Base-by-base conservation (phyloP, 2,797 vertebrate genomes). In the Dermochelys coriacea region DNA sequence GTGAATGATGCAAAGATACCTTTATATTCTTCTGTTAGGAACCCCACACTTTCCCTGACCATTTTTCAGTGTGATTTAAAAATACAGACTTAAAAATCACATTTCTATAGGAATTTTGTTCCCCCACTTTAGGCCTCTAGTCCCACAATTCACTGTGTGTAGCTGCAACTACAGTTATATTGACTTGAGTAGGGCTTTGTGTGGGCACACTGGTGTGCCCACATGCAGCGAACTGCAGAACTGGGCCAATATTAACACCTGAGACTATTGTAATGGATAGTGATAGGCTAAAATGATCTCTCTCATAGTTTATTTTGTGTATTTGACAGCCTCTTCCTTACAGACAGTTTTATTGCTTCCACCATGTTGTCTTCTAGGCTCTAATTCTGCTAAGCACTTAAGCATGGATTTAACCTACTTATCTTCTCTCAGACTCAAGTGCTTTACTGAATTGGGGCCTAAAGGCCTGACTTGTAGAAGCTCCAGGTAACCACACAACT, bases 141-240 rank as follows among this genome's bases (percentile, higher is more conserved):
- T 0, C 8, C 0, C 12, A 12, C 1, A 0, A 29, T 19, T 45
- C 29, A 1, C 27, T 9, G 2, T 14, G 31, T 15, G 18, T 45
- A 3, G 54, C 52, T 47, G 12, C 54, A 14, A 8, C 6, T 19
- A 47, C 47, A 16, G 29, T 1, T 19, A 6, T 11, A 2, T 6
- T 4, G 18, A 47, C 1, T 2, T 2, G 27, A 2, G 2, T 3
- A 0, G 49, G 41, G 18, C 31, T 71, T 25, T 25, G 12, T 0
- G 1, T 0, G 2, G 12, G 19, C n/a, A 0, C 16, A 1, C 25
- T 9, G 3, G 2, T 75, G 21, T 45, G 37, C 71, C 25, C 23
- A 75, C 37, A 75, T 47, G 41, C 41, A 45, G 37, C 12, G 12
- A 75, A 75, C 8, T 71, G 64, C 34, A 71, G 14, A 71, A 37